phyloP scores from a whole-genome alignment of 2,888 invertebrate species.

The Blera fallax region DNA sequence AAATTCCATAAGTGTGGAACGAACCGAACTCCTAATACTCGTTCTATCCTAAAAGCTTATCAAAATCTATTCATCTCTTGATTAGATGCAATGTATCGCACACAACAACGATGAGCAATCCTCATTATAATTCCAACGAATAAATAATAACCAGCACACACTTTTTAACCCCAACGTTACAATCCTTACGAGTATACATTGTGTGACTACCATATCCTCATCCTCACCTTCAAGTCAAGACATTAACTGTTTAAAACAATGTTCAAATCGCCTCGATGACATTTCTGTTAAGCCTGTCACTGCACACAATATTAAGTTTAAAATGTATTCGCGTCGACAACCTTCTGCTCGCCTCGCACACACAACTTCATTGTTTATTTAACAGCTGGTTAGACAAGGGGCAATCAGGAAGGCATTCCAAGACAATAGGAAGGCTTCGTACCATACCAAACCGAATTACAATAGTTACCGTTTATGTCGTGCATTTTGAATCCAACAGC shows the following conservation, averaged over 20 bases:
- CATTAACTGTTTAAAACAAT: constrained; percentile 49
- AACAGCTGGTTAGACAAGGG: constrained; percentile 61
- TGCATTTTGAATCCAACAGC: constrained; percentile 59
- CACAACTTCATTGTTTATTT: constrained; percentile 68
- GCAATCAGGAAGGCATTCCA: constrained; percentile 65
- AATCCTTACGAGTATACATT: too few relatives aligned
- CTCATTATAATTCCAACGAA: too few relatives aligned
- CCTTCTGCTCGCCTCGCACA: constrained; percentile 20
- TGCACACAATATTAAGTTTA: constrained; percentile 44
- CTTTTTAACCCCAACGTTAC: background rate
- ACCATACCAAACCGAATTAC: constrained; percentile 62
- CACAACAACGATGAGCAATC: too few relatives aligned
- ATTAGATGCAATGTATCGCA: background rate
- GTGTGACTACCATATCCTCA: background rate
- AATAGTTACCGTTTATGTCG: constrained; percentile 72
- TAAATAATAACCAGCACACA: too few relatives aligned
- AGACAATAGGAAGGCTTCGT: constrained; percentile 60
- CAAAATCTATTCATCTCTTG: background rate
- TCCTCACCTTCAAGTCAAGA: constrained; percentile 14
- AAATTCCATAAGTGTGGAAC: too few relatives aligned
- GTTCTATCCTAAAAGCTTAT: too few relatives aligned
- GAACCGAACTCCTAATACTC: too few relatives aligned
- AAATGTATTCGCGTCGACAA: constrained; percentile 50
- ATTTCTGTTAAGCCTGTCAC: constrained; percentile 67
- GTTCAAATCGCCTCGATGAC: constrained; percentile 57